Conservation (phyloP, 2,113 vertebrate genomes). For the Sylvilagus bachmani region DNA sequence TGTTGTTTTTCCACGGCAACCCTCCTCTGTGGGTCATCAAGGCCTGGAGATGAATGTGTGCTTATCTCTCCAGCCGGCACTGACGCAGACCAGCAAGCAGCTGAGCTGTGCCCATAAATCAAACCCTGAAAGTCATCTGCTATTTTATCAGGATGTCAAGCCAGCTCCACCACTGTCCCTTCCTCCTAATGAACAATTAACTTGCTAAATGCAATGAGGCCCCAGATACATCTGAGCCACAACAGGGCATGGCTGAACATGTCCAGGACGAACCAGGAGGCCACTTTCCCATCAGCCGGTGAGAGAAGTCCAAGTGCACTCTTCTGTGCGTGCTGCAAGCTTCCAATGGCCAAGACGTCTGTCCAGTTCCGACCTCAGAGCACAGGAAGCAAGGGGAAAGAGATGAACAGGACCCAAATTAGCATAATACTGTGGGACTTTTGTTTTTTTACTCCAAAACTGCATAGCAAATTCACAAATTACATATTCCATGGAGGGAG, state of each 20-base stretch:
- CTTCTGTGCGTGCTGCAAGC: background rate
- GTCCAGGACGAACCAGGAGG: background rate
- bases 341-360: background rate
- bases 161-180: slow-evolving; percentile 54
- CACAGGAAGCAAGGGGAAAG: background rate
- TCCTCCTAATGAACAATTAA: slow-evolving; percentile 83
- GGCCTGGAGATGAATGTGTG: slow-evolving; percentile 81
- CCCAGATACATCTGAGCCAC: background rate
- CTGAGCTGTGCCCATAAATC: slow-evolving; percentile 82
- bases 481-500: background rate
- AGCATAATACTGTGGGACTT: background rate
- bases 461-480: background rate
- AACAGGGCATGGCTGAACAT: background rate
- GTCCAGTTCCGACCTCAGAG: background rate
- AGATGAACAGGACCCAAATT: background rate
- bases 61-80: slow-evolving; percentile 78
- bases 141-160: slow-evolving; percentile 77
- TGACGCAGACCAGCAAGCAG: slow-evolving; percentile 71
- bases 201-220: slow-evolving; percentile 53
- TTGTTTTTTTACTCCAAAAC: background rate
- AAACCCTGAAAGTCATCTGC: slow-evolving; percentile 80
- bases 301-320: background rate
- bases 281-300: background rate
- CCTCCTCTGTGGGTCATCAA: slow-evolving; percentile 80
- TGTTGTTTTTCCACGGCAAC: slow-evolving; percentile 80